A percentile compares a stretch with the other conserved stretches of the same genome.
These are phyloP conservation scores for Nestor notabilis DNA, from an alignment of 2,113 vertebrate species.

Conservation along the genomic window DNA sequence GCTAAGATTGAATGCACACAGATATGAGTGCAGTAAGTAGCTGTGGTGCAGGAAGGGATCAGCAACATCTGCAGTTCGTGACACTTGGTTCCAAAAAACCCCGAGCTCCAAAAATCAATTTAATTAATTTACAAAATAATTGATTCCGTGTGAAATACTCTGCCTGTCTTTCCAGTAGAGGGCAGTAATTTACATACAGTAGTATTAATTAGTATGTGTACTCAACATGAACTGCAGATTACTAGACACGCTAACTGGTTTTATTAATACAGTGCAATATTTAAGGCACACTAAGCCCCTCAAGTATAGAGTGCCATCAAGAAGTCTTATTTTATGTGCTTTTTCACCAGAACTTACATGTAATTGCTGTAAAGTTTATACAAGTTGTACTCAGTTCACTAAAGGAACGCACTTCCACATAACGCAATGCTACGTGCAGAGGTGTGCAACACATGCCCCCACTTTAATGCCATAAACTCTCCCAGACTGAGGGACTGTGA, in stretches of 20 bases:
- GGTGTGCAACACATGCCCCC: background rate
- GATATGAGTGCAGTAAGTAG: background rate
- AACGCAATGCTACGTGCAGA: background rate
- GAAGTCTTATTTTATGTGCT: background rate
- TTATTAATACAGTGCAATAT: background rate
- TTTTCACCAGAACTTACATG: background rate
- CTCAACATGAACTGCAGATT: accelerated
- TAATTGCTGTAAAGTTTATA: background rate
- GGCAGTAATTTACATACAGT: conserved; percentile 49
- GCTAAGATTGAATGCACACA: background rate
- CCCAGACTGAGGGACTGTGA: background rate
- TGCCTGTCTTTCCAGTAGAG: conserved; percentile 21
- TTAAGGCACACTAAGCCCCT: background rate
- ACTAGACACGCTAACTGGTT: background rate
- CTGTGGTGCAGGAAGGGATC: background rate
- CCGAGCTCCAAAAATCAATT: background rate
- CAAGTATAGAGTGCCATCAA: background rate
- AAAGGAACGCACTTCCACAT: background rate
- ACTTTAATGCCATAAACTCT: background rate
- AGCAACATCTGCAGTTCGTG: background rate
- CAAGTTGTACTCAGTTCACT: background rate
- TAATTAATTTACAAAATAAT: background rate
- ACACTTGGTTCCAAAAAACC: background rate
- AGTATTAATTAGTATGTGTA: background rate
- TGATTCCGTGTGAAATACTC: background rate